These are phyloP conservation scores for Zophobas morio DNA, from an alignment of 1,140 invertebrate genomes.

Conservation along the genomic window DNA sequence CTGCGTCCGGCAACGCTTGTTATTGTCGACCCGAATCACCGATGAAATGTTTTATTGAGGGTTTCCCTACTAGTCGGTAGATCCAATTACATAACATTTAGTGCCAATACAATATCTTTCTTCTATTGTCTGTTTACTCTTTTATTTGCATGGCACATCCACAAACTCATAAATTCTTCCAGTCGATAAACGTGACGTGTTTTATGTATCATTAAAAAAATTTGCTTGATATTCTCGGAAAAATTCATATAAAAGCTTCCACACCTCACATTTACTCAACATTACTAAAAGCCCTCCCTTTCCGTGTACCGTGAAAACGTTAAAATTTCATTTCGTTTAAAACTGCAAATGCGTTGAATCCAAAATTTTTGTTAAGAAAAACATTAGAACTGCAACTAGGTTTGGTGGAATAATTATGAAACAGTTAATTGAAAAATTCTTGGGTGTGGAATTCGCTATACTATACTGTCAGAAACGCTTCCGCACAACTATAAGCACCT, in stretches of 20 bases:
- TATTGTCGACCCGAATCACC: conserved; percentile 52
- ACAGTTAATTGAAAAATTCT: conserved; percentile 20
- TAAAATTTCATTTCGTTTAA: conserved; percentile 33
- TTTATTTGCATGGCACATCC: conserved; percentile 42
- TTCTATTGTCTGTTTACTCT: conserved; percentile 40
- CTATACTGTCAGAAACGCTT: too few species aligned
- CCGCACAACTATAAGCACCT: background rate
- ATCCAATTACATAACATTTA: conserved; percentile 53
- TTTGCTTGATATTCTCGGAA: conserved; percentile 11
- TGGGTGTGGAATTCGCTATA: background rate
- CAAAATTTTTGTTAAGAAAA: conserved; percentile 10
- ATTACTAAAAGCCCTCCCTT: conserved; percentile 32
- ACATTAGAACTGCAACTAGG: background rate
- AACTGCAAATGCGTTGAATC: conserved; percentile 20
- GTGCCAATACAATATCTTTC: conserved; percentile 48
- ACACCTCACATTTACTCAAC: conserved; percentile 18
- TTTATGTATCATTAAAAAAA: conserved; percentile 10
- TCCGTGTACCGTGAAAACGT: conserved; percentile 24
- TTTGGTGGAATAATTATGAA: background rate
- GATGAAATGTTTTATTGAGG: conserved; percentile 52
- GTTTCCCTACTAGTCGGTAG: conserved; percentile 35
- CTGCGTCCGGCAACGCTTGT: conserved; percentile 47
- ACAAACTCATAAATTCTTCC: conserved; percentile 21
- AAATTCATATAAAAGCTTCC: conserved; percentile 33
- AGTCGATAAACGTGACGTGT: conserved; percentile 31